Percentiles rank a stretch among this genome's conserved stretches.
These are phyloP conservation scores for Lycophotia porphyrea DNA, from an alignment of 2,888 invertebrate genomes.

Conservation along the genomic window DNA sequence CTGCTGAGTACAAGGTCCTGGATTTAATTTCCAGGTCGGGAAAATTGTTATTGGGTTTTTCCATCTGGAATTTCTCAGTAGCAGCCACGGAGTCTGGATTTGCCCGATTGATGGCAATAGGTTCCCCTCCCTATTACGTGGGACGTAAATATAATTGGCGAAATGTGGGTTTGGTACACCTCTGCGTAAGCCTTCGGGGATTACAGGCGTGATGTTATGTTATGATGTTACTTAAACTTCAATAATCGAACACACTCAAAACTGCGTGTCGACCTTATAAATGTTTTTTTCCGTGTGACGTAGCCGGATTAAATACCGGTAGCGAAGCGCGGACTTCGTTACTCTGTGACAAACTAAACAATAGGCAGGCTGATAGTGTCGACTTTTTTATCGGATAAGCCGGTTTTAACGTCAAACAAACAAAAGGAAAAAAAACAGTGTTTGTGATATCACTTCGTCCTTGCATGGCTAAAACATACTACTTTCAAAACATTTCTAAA, in stretches of 20 bases:
- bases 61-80: too few species aligned
- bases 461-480: neutral
- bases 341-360: conserved; percentile 28
- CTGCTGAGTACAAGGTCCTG: too few species aligned
- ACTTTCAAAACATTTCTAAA: neutral
- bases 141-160: too few species aligned
- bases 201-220: too few species aligned
- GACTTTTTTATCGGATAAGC: conserved; percentile 21
- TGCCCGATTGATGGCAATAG: too few species aligned
- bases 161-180: too few species aligned
- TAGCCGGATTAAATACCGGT: conserved; percentile 24
- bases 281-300: neutral
- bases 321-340: conserved; percentile 14
- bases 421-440: neutral
- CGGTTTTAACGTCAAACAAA: conserved; percentile 3
- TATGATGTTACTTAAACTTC: too few species aligned
- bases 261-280: neutral
- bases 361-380: conserved; percentile 8
- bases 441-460: neutral
- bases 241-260: neutral
- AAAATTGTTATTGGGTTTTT: too few species aligned
- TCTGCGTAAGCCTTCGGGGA: too few species aligned
- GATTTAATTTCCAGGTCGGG: too few species aligned
- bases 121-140: too few species aligned
- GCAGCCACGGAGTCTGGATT: too few species aligned